Base-by-base conservation (phyloP, 2,888 invertebrate genomes). In the Gnatocerus cornutus region DNA sequence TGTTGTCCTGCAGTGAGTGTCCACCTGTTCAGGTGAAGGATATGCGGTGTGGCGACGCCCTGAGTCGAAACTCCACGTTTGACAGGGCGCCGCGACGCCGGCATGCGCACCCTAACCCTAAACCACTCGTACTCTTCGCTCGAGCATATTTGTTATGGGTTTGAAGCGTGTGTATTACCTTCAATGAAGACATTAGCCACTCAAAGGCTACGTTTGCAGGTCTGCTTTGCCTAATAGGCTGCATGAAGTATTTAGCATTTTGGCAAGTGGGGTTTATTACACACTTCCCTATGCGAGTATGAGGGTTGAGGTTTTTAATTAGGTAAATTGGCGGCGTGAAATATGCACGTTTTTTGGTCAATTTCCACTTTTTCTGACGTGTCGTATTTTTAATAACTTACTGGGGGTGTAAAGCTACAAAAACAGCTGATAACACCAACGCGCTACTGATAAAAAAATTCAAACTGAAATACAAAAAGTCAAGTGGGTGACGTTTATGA, bases 1-100 rank as follows among this genome's bases (percentile, higher is more conserved):
- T 64, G 66, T 65, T 68, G 52, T 69, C 67, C 70, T 70, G 65
- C 71, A 69, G 73, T 61, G 72, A 69, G 52, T 71, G 50, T 77
- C 80, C 81, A 82, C 81, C 81, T 82, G 82, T 80, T 81, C 81
- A 78, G 78, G 78, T 79, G 76, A 61, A 71, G 77, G 73, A 71
- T 74, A 75, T 79, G 76, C 76, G 77, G 76, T 73, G 76, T 76
- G 83, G 81, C 83, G 84, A 84, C 83, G 84, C 84, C 84, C 84
- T 82, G 83, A 78, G 81, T 79, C 78, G 81, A 76, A 78, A 82
- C 79, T 82, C 79, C 83, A 82, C 84, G 82, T 83, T 83, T 83
- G 83, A 81, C 81, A 79, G 77, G 74, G 76, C 81, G 80, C 73
- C 79, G 77, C 79, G 79, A 78, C 80, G 79, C 76, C 80, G 63